phyloP scores from a whole-genome alignment of 2,113 vertebrate species.

The Ammodytes marinus region DNA sequence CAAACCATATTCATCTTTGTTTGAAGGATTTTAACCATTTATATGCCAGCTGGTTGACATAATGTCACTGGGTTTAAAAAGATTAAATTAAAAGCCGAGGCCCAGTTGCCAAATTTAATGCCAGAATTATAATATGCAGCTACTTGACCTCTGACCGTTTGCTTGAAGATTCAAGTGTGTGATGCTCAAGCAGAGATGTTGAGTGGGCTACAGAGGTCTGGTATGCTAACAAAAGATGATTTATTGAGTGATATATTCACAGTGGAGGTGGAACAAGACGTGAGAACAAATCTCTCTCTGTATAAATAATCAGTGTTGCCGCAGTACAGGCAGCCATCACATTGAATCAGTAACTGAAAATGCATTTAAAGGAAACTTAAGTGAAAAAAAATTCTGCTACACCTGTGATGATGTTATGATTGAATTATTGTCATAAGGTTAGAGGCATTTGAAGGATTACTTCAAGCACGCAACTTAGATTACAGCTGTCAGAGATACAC shows the following conservation, averaged over 20 bases:
- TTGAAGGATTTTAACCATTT: no score
- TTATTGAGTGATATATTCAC: neutral
- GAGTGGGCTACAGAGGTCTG: neutral
- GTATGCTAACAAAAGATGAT: neutral
- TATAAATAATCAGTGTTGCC: neutral
- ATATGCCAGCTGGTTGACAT: no score
- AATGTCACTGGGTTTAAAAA: no score
- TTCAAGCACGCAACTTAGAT: conserved; percentile 44
- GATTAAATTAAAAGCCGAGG: no score
- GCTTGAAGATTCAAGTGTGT: neutral
- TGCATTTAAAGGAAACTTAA: neutral
- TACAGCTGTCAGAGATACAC: conserved; percentile 18
- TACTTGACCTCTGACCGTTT: neutral
- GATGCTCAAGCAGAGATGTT: neutral
- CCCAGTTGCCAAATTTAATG: no score
- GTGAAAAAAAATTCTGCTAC: neutral
- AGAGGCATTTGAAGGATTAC: conserved; percentile 36
- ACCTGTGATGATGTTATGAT: conserved; percentile 31
- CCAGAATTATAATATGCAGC: no score
- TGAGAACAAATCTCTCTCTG: no score
- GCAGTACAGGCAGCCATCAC: neutral
- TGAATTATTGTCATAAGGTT: conserved; percentile 25
- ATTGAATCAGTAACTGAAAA: conserved; percentile 9
- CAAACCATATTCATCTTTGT: no score
- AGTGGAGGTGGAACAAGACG: no score